A percentile compares a stretch with the other conserved stretches of the same genome.
Evolutionary conservation across 2,888 invertebrate genomes (phyloP).

Genomic region (Thymelicus acteon): DNA sequence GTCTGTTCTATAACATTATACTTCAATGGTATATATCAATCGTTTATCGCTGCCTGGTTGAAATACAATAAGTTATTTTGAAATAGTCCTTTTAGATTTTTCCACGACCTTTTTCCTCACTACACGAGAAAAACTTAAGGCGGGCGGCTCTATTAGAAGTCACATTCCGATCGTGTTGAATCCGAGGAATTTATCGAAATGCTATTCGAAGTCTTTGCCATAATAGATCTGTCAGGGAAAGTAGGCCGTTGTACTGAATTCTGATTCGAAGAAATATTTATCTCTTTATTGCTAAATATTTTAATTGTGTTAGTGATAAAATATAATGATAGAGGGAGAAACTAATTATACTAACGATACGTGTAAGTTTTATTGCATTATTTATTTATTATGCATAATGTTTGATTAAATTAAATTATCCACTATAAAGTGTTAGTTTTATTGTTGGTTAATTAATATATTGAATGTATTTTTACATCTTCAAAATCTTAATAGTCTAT

Average conservation of each 20-base stretch:
- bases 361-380: too few species aligned
- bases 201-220: constrained; percentile 29
- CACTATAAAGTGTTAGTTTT: too few species aligned
- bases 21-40: too few species aligned
- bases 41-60: neutral
- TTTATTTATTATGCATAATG: too few species aligned
- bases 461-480: too few species aligned
- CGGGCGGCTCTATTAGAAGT: constrained; percentile 27
- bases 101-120: neutral
- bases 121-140: constrained; percentile 12
- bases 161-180: constrained; percentile 32
- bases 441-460: too few species aligned
- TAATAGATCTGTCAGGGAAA: constrained; percentile 34
- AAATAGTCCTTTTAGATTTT: neutral
- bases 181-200: constrained; percentile 35
- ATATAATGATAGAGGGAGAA: neutral
- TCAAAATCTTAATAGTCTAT: too few species aligned
- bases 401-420: too few species aligned
- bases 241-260: constrained; percentile 27
- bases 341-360: neutral
- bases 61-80: neutral
- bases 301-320: neutral
- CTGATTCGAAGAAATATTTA: constrained; percentile 10
- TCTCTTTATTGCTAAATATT: constrained; percentile 1
- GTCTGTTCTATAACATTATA: too few species aligned